phyloP scores from a whole-genome alignment of 2,113 vertebrate genomes.

The Pteronura brasiliensis region DNA sequence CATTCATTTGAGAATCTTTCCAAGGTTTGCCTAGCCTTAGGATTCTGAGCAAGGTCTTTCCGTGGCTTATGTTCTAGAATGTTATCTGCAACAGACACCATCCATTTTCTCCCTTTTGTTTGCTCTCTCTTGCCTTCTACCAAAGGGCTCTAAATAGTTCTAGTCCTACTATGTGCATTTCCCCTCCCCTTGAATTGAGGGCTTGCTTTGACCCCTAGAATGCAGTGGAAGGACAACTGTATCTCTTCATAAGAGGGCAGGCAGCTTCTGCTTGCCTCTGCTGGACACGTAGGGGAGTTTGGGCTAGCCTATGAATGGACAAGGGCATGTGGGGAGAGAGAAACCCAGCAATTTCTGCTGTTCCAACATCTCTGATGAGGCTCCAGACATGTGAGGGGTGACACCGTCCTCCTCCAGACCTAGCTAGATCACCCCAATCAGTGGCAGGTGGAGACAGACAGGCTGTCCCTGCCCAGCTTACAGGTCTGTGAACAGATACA shows the following conservation, averaged over 20 bases:
- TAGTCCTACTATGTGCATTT: background rate
- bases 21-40: background rate
- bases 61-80: background rate
- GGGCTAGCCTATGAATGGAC: background rate
- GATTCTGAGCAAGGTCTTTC: background rate
- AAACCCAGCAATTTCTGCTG: background rate
- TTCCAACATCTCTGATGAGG: background rate
- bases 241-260: background rate
- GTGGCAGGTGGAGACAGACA: background rate
- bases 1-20: background rate
- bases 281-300: background rate
- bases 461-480: background rate
- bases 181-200: background rate
- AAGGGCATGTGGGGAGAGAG: accelerated
- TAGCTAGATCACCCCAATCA: background rate
- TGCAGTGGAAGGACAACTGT: background rate
- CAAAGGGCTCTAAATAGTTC: background rate
- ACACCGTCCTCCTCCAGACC: background rate
- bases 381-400: too few species aligned
- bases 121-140: background rate
- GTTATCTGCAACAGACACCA: background rate
- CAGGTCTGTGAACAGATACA: background rate
- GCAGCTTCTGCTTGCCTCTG: background rate
- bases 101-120: background rate
- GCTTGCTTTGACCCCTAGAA: background rate